Percentiles rank a stretch among this genome's conserved stretches.
phyloP scores from a whole-genome alignment of 1,140 invertebrate genomes.

The Teleopsis dalmanni region DNA sequence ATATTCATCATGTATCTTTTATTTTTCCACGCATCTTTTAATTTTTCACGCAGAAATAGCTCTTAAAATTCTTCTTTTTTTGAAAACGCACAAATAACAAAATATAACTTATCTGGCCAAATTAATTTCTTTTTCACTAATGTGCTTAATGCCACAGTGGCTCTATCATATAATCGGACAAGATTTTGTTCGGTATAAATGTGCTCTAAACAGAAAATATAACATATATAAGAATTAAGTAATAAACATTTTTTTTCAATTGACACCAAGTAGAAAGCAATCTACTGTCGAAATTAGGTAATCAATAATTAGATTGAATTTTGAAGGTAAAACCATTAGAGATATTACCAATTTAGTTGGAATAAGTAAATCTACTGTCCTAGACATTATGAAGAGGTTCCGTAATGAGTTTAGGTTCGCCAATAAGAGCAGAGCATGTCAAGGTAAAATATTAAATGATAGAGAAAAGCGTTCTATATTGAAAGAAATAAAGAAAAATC shows the following conservation, averaged over 20 bases:
- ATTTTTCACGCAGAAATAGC: too few relatives aligned
- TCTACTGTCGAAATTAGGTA: background rate
- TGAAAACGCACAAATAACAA: too few relatives aligned
- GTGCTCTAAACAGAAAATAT: background rate
- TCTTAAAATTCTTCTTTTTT: too few relatives aligned
- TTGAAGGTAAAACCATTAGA: background rate
- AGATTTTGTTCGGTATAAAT: background rate
- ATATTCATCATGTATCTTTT: too few relatives aligned
- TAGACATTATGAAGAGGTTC: background rate
- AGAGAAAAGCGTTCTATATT: background rate
- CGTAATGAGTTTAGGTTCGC: background rate
- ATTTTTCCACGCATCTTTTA: too few relatives aligned
- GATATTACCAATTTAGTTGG: background rate
- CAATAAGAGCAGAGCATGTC: background rate
- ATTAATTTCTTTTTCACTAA: too few relatives aligned
- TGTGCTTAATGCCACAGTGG: too few relatives aligned
- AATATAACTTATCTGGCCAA: too few relatives aligned
- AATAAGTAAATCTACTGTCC: background rate
- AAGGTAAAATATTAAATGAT: background rate
- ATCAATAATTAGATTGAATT: too few relatives aligned
- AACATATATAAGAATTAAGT: too few relatives aligned
- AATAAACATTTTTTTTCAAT: background rate
- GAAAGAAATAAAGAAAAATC: too few relatives aligned
- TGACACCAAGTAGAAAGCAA: background rate
- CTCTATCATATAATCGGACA: background rate